Evolutionary conservation across 2,888 invertebrate genomes (phyloP).

Genomic region (Scaptodrosophila latifasciaeformis): DNA sequence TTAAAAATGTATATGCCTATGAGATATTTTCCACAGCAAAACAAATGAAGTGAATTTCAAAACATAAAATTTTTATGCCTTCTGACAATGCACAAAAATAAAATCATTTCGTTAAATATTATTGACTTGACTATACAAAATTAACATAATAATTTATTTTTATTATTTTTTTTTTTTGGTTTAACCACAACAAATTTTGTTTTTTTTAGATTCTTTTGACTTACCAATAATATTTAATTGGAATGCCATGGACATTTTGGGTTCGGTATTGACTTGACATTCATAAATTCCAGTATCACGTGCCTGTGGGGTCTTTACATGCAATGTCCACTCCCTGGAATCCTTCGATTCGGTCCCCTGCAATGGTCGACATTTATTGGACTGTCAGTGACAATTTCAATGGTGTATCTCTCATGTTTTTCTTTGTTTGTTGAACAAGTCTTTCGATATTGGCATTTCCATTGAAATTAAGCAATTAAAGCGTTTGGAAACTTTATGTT

Average conservation of each 20-base stretch:
- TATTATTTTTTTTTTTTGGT: too few species aligned
- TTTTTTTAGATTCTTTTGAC: too few species aligned
- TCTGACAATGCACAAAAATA: not conserved
- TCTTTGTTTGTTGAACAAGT: slow-evolving; percentile 4
- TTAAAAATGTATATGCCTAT: slow-evolving; percentile 56
- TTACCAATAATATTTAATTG: slow-evolving; percentile 90
- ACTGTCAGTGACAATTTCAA: not conserved
- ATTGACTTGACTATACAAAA: too few species aligned
- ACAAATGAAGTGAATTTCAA: slow-evolving; percentile 8
- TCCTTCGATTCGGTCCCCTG: slow-evolving; percentile 78
- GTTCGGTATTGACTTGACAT: slow-evolving; percentile 83
- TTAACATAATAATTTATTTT: too few species aligned
- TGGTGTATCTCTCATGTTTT: not conserved
- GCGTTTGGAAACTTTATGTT: slow-evolving; percentile 9
- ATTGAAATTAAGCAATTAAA: slow-evolving; percentile 37
- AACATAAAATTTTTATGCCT: not conserved
- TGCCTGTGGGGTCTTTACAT: slow-evolving; percentile 89
- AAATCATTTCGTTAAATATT: not conserved
- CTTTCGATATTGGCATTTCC: slow-evolving; percentile 10
- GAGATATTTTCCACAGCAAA: slow-evolving; percentile 24
- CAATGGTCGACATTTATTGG: not conserved
- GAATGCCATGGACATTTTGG: slow-evolving; percentile 91
- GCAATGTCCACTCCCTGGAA: slow-evolving; percentile 91
- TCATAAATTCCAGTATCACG: slow-evolving; percentile 84
- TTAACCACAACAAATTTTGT: too few species aligned